These are phyloP conservation scores for Aphelinus atriplicis DNA, from an alignment of 1,140 invertebrate species.

Conservation along the genomic window DNA sequence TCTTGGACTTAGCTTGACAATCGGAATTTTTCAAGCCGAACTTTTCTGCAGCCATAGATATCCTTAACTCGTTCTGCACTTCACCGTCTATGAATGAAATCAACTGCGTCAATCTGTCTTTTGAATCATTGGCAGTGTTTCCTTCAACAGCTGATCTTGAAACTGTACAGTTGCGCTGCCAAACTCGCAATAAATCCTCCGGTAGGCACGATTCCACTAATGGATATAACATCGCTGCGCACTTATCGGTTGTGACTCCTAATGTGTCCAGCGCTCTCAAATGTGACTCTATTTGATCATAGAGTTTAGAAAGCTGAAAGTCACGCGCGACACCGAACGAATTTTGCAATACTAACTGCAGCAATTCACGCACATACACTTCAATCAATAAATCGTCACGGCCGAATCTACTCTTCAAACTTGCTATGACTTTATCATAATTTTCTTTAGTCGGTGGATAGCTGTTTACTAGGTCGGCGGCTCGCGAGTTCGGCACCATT, in stretches of 20 bases:
- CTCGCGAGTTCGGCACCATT: too few species aligned
- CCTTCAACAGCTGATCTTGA: constrained; percentile 38
- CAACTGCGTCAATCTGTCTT: constrained; percentile 40
- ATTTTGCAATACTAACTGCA: constrained; percentile 42
- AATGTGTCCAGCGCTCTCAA: too few species aligned
- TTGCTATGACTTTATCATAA: constrained; percentile 39
- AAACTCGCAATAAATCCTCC: too few species aligned
- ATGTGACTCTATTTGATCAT: too few species aligned
- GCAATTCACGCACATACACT: constrained; percentile 49
- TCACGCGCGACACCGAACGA: too few species aligned
- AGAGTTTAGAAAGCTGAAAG: neutral
- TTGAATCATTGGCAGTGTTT: neutral
- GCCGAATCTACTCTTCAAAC: constrained; percentile 41
- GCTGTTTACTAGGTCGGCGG: too few species aligned
- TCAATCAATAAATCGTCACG: constrained; percentile 45
- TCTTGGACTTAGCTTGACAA: neutral
- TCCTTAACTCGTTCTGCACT: constrained; percentile 47
- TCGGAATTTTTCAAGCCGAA: constrained; percentile 22
- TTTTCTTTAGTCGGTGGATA: constrained; percentile 32
- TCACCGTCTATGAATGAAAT: constrained; percentile 47
- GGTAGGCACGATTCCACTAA: constrained; percentile 55
- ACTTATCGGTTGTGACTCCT: too few species aligned
- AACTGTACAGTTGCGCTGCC: too few species aligned
- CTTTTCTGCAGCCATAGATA: constrained; percentile 40
- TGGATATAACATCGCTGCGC: too few species aligned